Base-by-base conservation (phyloP, 2,888 invertebrate genomes). In the Dichetophora obliterata region DNA sequence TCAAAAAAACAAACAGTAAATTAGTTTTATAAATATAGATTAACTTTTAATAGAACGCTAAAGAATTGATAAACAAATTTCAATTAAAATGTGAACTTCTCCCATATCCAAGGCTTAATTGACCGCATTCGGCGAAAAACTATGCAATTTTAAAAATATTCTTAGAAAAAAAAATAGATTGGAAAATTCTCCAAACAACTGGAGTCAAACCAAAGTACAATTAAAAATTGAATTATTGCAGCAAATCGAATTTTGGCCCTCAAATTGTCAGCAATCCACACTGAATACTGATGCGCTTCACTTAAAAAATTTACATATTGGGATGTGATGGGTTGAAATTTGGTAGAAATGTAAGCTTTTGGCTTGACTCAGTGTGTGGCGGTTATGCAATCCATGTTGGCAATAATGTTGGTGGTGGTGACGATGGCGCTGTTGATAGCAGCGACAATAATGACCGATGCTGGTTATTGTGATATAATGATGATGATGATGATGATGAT, bases 251-350 rank as follows among this genome's bases (percentile, higher is more conserved):
- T 19, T 16, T 22, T 5, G 27, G 24, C 6, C 14, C 16, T 66
- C 66, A 66, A 66, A 66, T 43, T 37, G 19, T 14, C 37, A 43
- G 19, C 66, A 66, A 19, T 66, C 43, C 37, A 61, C 16, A n/a
- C 34, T n/a, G 34, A 63, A 63, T 63, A 27, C 63, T 31, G 63
- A 31, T 34, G 63, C 63, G 63, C 31, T 63, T 63, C 63, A 63
- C 11, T 66, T 63, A 27, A 43, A 54, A 54, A n/a, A 54, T 54
- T 19, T 19, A 54, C 54, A 54, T 19, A 19, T 54, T 19, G 19
- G 63, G 34, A 54, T 19, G 27, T 19, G 5, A 19, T 19, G 19
- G 63, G 34, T 69, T 19, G 27, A n/a, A 54, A 31, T 5, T 69
- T 14, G 34, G 66, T n/a, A 22, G 37, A 66, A 43, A 27, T 52